Evolutionary conservation across 2,888 invertebrate species (phyloP).

Genomic region (Microctonus brassicae): DNA sequence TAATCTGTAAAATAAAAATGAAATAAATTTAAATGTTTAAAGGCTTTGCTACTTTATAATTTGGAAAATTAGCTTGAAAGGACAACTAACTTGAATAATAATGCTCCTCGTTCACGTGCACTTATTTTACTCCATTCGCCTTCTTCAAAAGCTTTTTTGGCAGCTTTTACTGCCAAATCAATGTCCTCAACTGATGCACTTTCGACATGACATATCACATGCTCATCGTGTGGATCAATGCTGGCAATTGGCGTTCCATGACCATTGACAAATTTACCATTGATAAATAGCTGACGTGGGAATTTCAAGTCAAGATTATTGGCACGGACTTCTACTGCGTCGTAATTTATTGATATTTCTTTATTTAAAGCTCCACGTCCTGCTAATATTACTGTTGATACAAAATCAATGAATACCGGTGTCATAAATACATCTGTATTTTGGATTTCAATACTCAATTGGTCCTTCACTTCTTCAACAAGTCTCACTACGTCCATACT

Average conservation of each 20-base stretch:
- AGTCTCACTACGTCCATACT: slow-evolving; percentile 97
- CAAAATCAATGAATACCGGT: slow-evolving; percentile 88
- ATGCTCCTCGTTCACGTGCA: slow-evolving; percentile 87
- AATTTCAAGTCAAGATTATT: slow-evolving; percentile 90
- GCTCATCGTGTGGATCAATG: slow-evolving; percentile 90
- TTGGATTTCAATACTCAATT: slow-evolving; percentile 81
- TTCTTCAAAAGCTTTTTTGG: slow-evolving; percentile 86
- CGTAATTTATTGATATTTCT: slow-evolving; percentile 76
- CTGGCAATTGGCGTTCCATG: slow-evolving; percentile 74
- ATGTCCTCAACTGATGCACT: slow-evolving; percentile 86
- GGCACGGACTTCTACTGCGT: slow-evolving; percentile 81
- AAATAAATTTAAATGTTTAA: too few relatives aligned
- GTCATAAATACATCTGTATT: slow-evolving; percentile 96
- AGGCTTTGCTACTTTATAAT: too few relatives aligned
- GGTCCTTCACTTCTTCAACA: slow-evolving; percentile 92
- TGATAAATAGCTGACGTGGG: slow-evolving; percentile 91
- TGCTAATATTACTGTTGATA: slow-evolving; percentile 76
- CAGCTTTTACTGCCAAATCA: slow-evolving; percentile 88
- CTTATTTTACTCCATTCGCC: slow-evolving; percentile 97
- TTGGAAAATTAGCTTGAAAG: too few relatives aligned
- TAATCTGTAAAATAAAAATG: slow-evolving; percentile 74
- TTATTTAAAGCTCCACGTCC: slow-evolving; percentile 74
- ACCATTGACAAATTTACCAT: slow-evolving; percentile 89
- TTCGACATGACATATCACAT: slow-evolving; percentile 81
- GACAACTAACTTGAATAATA: slow-evolving; percentile 80